phyloP scores from a whole-genome alignment of 2,888 invertebrate species.

The Eristalis tenax region DNA sequence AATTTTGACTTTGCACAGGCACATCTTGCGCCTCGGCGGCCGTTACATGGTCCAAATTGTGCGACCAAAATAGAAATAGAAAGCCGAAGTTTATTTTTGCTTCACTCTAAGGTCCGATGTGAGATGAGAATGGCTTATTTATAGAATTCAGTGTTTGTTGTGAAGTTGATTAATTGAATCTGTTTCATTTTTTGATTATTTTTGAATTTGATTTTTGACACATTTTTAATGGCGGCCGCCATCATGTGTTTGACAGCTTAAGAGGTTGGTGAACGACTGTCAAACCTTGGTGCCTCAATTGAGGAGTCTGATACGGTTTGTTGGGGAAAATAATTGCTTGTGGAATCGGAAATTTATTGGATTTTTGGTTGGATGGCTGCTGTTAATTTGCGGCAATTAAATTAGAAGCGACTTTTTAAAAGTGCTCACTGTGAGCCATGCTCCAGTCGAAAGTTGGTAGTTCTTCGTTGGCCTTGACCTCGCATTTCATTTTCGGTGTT shows the following conservation, averaged over 20 bases:
- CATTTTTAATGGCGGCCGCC: neutral
- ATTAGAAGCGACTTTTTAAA: too few relatives aligned
- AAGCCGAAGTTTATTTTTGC: slow-evolving; percentile 30
- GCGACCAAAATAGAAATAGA: slow-evolving; percentile 51
- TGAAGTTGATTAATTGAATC: slow-evolving; percentile 26
- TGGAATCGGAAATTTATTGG: neutral
- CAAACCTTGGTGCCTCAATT: neutral
- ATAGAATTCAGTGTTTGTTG: slow-evolving; percentile 22
- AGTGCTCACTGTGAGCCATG: too few relatives aligned
- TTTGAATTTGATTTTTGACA: neutral
- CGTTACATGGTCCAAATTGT: slow-evolving; percentile 31
- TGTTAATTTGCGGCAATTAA: too few relatives aligned
- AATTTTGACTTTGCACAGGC: slow-evolving; percentile 38
- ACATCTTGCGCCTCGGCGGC: neutral
- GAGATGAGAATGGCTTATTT: slow-evolving; percentile 12
- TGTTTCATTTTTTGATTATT: slow-evolving; percentile 29
- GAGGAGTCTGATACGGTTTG: neutral
- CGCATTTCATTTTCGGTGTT: too few relatives aligned
- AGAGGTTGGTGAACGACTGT: neutral
- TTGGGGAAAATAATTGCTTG: neutral
- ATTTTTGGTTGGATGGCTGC: too few relatives aligned
- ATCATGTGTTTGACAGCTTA: neutral
- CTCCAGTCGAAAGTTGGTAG: too few relatives aligned
- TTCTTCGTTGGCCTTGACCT: too few relatives aligned
- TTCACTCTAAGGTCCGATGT: slow-evolving; percentile 20